Conservation (phyloP, 2,888 invertebrate genomes). For the Anagyrus pseudococci region DNA sequence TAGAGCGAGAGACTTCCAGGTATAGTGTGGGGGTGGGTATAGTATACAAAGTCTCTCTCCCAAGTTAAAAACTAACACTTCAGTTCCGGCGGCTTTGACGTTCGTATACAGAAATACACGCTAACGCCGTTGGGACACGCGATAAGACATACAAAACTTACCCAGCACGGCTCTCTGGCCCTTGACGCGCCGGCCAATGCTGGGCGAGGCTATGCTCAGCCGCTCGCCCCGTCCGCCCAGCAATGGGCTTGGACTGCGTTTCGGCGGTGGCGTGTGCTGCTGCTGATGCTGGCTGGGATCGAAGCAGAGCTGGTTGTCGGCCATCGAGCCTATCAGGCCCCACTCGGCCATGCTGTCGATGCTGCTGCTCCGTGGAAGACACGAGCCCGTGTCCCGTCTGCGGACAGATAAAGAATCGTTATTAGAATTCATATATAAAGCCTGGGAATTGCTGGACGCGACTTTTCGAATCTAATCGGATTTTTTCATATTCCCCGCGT, state of each 20-base stretch:
- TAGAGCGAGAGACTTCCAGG: too few relatives aligned
- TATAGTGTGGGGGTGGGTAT: too few relatives aligned
- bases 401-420: too few relatives aligned
- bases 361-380: conserved; percentile 75
- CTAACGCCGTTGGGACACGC: too few relatives aligned
- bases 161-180: conserved; percentile 77
- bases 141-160: conserved; percentile 61
- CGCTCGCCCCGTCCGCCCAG: conserved; percentile 63
- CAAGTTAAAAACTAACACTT: too few relatives aligned
- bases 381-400: conserved; percentile 48
- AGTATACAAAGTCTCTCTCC: too few relatives aligned
- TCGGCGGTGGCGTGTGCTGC: conserved; percentile 55
- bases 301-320: not conserved
- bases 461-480: too few relatives aligned
- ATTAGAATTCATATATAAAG: too few relatives aligned
- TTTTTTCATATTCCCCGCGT: too few relatives aligned
- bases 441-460: too few relatives aligned
- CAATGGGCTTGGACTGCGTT: conserved; percentile 57
- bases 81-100: too few relatives aligned
- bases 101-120: too few relatives aligned
- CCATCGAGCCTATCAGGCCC: conserved; percentile 43
- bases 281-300: conserved; percentile 42
- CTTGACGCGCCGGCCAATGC: conserved; percentile 78
- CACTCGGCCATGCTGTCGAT: conserved; percentile 68
- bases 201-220: conserved; percentile 75